Evolutionary conservation across 2,888 invertebrate genomes (phyloP), one percentile per base, ranked within the genome.

Genomic region (Iselma pallidipennis): DNA sequence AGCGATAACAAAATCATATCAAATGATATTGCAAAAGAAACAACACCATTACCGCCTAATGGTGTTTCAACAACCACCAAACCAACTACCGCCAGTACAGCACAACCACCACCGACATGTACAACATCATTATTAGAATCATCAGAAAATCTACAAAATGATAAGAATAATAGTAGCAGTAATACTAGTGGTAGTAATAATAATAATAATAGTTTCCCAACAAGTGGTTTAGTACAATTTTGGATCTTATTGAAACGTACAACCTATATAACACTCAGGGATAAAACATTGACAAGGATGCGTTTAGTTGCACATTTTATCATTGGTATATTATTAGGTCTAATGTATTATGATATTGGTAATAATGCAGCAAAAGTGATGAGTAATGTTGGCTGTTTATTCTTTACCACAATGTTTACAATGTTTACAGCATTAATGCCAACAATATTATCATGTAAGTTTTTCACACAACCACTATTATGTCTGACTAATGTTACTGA

Each of bases 381-480:
- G 86, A 96, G 95, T 82, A 98, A 98, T 77, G 92, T 95, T 23
- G 96, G 96, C 49, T 96, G 95, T 82, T 88, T 98, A 72, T 98
- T 98, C 85, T 97, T 98, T 83, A 95, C 95, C 69, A 91, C 95
- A 71, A 89, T 98, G 83, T 98, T 98, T 82, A 91, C 96, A 70
- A 96, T 96, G 91, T 98, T 97, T 81, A 95, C 96, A 55, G 95
- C 97, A 53, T 94, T 98, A 91, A 98, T 98, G 97, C 96, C 97
- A 67, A 98, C 97, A 53, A 96, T 98, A 76, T 87, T 97, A 74
- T 97, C 98, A 78, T 98, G 97, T 97, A 84, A 92, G 94, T 89
- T 49, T 21, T 50, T 29, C 3, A 33, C 33, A 3, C n/a, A 33
- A 10, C n/a, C n/a, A n/a, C n/a, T n/a, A 53, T 33, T 25, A 26